These are phyloP conservation scores for Aethina tumida DNA, from an alignment of 1,140 invertebrate species.

Conservation along the genomic window DNA sequence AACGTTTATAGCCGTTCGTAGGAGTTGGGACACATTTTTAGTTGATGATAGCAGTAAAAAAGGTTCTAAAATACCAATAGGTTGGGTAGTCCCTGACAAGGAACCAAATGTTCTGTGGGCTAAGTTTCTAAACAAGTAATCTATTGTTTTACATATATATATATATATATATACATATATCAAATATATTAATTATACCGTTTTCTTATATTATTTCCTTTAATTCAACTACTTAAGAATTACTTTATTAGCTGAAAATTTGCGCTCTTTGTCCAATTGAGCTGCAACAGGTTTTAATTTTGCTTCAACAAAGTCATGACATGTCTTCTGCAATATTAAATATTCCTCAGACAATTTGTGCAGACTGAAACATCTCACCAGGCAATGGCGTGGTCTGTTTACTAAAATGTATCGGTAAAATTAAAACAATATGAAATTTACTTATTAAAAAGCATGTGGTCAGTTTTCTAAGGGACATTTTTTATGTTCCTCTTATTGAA, in stretches of 20 bases:
- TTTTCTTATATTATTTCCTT: no score
- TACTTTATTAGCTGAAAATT: conserved; percentile 57
- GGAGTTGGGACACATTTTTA: conserved; percentile 37
- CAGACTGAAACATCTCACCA: conserved; percentile 23
- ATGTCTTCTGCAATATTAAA: conserved; percentile 83
- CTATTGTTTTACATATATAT: no score
- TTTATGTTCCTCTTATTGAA: no score
- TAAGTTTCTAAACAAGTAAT: no score
- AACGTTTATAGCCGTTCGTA: conserved; percentile 33
- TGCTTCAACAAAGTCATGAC: conserved; percentile 56
- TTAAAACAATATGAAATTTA: conserved; percentile 1
- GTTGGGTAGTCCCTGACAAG: conserved; percentile 30
- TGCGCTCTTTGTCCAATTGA: conserved; percentile 50
- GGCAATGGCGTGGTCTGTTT: conserved; percentile 2
- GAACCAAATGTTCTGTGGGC: conserved; percentile 23
- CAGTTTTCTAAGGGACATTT: conserved; percentile 2
- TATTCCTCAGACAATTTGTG: conserved; percentile 71
- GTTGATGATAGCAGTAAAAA: conserved; percentile 15
- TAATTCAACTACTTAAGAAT: no score
- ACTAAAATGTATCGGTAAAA: conserved; percentile 4
- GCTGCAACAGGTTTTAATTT: conserved; percentile 57
- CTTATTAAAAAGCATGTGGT: conserved; percentile 7
- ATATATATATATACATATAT: no score
- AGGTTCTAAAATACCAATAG: conserved; percentile 31
- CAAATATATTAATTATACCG: no score